These are phyloP conservation scores for Ditylenchus dipsaci DNA, from an alignment of 1,140 invertebrate genomes.

Conservation along the genomic window DNA sequence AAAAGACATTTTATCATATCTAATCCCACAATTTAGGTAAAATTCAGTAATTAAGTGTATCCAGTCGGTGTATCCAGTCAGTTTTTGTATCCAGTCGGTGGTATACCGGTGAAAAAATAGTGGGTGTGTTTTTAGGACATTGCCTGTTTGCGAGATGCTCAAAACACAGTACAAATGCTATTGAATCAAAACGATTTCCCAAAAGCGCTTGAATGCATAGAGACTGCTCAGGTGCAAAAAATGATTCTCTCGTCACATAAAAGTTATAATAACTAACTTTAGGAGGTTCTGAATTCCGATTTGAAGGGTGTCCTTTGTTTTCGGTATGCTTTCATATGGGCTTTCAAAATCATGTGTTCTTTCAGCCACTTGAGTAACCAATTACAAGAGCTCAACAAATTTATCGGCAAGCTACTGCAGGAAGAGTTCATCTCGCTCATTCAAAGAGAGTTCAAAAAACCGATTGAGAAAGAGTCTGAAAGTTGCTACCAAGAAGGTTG, in stretches of 20 bases:
- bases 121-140: slow-evolving; percentile 49
- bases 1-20: too few species aligned
- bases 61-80: too few species aligned
- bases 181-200: slow-evolving; percentile 94
- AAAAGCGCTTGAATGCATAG: slow-evolving; percentile 89
- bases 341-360: slow-evolving; percentile 4
- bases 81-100: too few species aligned
- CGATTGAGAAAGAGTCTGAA: slow-evolving; percentile 66
- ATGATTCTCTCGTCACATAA: neutral
- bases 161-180: slow-evolving; percentile 88
- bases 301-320: slow-evolving; percentile 85
- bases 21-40: too few species aligned
- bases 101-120: too few species aligned
- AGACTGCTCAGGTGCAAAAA: slow-evolving; percentile 80
- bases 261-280: neutral
- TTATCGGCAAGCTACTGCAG: slow-evolving; percentile 92
- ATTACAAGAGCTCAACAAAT: slow-evolving; percentile 87
- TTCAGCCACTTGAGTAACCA: slow-evolving; percentile 84
- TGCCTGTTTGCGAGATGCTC: slow-evolving; percentile 80
- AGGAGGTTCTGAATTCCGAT: slow-evolving; percentile 69
- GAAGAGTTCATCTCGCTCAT: slow-evolving; percentile 89
- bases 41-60: too few species aligned
- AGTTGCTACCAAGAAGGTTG: slow-evolving; percentile 27
- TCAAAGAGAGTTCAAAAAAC: slow-evolving; percentile 82
- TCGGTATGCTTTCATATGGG: too few species aligned